Base-by-base conservation (phyloP, 2,888 invertebrate species). In the Dryobotodes eremita region DNA sequence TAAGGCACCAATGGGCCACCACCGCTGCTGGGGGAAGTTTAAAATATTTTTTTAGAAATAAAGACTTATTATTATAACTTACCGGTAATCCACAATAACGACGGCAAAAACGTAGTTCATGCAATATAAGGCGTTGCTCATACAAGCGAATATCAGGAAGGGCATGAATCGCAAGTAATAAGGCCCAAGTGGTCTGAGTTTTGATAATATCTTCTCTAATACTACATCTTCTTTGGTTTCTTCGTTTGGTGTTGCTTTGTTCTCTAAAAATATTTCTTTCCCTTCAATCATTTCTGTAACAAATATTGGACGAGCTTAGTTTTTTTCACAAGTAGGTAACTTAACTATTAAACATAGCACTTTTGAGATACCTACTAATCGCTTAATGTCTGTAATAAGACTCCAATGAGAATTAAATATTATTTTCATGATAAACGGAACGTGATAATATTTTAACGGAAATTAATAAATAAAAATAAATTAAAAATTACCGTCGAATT, bases 181-280 rank as follows among this genome's bases (percentile, higher is more conserved):
- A 6, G 88, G 88, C 0, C 88, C 88, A 0, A 89, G 46, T 0
- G 88, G 89, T 11, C 83, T 80, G 46, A 89, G 84, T 59, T 82
- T 88, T 0, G 89, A 88, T 15, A 89, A 50, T 26, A 89, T 89
- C 26, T 77, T 89, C 71, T 89, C 88, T 23, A 89, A 69, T 0
- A 80, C 80, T 5, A 79, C 59, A 68, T 88, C 85, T 31, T 77
- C 72, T 10, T 73, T 73, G 7, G n/a, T n/a, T 69, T 65, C 70
- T 26, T 73, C 65, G 17, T 23, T 78, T 48, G 15, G 15, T 11
- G 71, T 36, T 17, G 65, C 20, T 61, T 50, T 55, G 15, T 46
- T 97, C 94, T 68, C 91, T 95, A 94, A 1, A n/a, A 55, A 71
- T 26, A n/a, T 6, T 65, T 72, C 42, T 59, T 68, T 74, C 0